These are phyloP conservation scores for Puffinus mauretanicus DNA, from an alignment of 2,113 vertebrate species.

Conservation along the genomic window DNA sequence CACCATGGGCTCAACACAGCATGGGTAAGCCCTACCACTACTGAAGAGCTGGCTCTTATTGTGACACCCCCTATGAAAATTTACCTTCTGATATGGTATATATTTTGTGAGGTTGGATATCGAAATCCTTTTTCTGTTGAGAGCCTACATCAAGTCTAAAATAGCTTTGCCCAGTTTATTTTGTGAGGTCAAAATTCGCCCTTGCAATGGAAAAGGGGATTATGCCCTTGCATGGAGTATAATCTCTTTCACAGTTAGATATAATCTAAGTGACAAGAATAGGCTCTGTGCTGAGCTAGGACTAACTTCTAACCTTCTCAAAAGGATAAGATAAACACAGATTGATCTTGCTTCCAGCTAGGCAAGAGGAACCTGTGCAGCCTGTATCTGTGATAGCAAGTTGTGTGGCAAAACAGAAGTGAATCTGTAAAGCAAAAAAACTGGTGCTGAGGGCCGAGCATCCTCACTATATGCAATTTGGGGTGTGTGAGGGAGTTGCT, in stretches of 20 bases:
- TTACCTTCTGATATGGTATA: neutral
- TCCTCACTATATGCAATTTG: accelerated
- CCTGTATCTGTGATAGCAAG: neutral
- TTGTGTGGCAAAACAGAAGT: neutral
- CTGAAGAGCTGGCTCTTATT: neutral
- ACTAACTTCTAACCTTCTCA: neutral
- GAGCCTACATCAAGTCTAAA: neutral
- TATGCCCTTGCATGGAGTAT: neutral
- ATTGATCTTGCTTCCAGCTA: neutral
- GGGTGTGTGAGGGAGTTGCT: neutral
- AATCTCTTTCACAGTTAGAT: neutral
- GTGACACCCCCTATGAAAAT: neutral
- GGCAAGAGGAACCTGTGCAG: neutral
- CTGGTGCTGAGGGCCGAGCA: accelerated
- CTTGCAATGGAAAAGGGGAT: neutral
- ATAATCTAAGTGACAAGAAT: neutral
- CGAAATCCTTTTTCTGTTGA: neutral
- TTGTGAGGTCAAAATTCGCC: neutral
- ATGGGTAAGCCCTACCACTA: neutral
- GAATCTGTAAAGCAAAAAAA: neutral
- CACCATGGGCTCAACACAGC: neutral
- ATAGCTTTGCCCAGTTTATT: neutral
- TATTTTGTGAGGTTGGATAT: neutral
- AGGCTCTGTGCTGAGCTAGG: neutral
- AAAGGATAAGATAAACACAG: neutral